These are phyloP conservation scores for Phragmatobia fuliginosa DNA, from an alignment of 2,888 invertebrate species.

Conservation along the genomic window DNA sequence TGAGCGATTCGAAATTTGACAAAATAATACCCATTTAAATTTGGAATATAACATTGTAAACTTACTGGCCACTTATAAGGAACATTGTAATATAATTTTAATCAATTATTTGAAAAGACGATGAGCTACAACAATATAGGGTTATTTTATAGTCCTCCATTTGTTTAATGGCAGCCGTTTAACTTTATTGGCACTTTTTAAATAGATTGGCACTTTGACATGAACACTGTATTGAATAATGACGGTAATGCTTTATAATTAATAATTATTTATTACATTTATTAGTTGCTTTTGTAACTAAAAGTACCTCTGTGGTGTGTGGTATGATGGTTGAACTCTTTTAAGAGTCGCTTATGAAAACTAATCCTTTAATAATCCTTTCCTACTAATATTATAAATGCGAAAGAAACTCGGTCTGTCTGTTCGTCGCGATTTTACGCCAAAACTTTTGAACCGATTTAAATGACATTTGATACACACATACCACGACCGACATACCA, in stretches of 20 bases:
- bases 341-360: too few species aligned
- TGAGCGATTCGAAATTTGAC: background rate
- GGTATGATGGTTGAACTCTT: background rate
- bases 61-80: background rate
- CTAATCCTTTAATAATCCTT: too few species aligned
- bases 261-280: background rate
- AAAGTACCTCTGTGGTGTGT: too few species aligned
- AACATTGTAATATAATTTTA: conserved; percentile 7
- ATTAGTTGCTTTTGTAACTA: background rate
- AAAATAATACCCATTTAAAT: background rate
- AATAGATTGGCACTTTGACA: conserved; percentile 28
- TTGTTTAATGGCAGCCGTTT: conserved; percentile 26
- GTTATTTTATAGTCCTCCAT: conserved; percentile 33
- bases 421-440: too few species aligned
- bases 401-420: too few species aligned
- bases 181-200: conserved; percentile 39
- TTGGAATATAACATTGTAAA: background rate
- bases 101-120: conserved; percentile 17
- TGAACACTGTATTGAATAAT: conserved; percentile 3
- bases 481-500: too few species aligned
- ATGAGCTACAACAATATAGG: conserved; percentile 20
- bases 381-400: too few species aligned
- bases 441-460: too few species aligned
- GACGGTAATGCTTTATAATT: background rate
- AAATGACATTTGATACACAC: too few species aligned